These are phyloP conservation scores for Diaphora mendica DNA, from an alignment of 2,888 invertebrate species.

Conservation along the genomic window DNA sequence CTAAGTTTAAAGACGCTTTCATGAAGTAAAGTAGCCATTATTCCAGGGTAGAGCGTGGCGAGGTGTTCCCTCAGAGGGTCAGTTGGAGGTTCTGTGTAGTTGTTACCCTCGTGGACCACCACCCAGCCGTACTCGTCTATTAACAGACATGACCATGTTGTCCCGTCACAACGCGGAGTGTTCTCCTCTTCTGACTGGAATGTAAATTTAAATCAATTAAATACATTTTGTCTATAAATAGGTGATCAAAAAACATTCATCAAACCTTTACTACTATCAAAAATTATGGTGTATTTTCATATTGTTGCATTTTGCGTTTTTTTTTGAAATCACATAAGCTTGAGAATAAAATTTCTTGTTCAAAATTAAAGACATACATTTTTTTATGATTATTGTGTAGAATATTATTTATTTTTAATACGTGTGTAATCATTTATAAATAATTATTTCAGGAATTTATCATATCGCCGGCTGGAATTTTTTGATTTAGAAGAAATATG, in stretches of 20 bases:
- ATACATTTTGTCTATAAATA: too few relatives aligned
- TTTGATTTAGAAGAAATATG: background rate
- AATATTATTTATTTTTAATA: background rate
- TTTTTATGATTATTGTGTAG: background rate
- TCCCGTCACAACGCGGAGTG: conserved; percentile 69
- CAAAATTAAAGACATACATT: background rate
- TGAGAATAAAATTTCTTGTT: background rate
- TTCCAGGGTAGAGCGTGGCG: conserved; percentile 66
- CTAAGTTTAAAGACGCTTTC: conserved; percentile 70
- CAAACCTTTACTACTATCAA: too few relatives aligned
- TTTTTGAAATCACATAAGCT: too few relatives aligned
- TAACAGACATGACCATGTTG: conserved; percentile 75
- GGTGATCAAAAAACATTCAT: too few relatives aligned
- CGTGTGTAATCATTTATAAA: background rate
- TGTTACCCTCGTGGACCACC: conserved; percentile 63
- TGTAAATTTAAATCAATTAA: background rate
- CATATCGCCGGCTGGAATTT: background rate
- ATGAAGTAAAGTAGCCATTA: conserved; percentile 72
- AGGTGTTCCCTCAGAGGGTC: conserved; percentile 70
- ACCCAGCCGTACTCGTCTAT: conserved; percentile 81
- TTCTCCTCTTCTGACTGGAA: conserved; percentile 64
- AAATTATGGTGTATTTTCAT: too few relatives aligned
- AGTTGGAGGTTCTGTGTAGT: conserved; percentile 49
- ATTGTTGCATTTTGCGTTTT: too few relatives aligned
- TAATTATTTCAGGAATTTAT: background rate